phyloP scores from a whole-genome alignment of 2,113 vertebrate species.

The Colinus virginianus region DNA sequence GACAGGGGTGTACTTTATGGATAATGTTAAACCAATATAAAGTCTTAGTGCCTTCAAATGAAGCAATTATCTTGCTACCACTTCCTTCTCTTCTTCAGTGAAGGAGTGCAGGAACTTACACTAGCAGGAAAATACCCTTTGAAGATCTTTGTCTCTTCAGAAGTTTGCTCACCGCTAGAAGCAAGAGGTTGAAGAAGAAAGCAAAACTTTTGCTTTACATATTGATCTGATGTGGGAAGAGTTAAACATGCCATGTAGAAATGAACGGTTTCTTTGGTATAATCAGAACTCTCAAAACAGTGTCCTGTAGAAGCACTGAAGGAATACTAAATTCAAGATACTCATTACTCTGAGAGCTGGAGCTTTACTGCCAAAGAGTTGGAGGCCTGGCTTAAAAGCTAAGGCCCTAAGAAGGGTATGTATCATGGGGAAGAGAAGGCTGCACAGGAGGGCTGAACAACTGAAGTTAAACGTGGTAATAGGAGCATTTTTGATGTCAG shows the following conservation, averaged over 20 bases:
- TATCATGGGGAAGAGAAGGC: background rate
- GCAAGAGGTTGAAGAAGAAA: background rate
- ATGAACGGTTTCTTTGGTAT: rapidly evolving
- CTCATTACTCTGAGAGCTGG: background rate
- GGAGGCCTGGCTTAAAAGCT: background rate
- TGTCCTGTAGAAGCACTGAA: background rate
- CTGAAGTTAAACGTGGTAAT: background rate
- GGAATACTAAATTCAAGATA: background rate
- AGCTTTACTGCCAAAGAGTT: background rate
- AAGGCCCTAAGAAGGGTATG: background rate
- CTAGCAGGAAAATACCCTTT: rapidly evolving
- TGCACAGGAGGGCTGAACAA: background rate
- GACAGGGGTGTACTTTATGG: background rate
- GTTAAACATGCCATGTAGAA: background rate
- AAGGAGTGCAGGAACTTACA: background rate
- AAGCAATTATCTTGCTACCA: background rate
- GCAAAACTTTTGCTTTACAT: background rate
- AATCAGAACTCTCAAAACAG: background rate
- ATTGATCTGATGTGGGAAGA: background rate
- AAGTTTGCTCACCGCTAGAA: background rate
- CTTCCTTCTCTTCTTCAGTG: background rate
- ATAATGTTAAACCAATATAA: background rate
- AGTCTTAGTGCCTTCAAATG: background rate
- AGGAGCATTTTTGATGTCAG: background rate
- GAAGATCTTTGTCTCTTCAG: background rate